A percentile compares a stretch with the other conserved stretches of the same genome.
Evolutionary conservation across 2,113 vertebrate genomes (phyloP).

Genomic region (Atractosteus spatula): DNA sequence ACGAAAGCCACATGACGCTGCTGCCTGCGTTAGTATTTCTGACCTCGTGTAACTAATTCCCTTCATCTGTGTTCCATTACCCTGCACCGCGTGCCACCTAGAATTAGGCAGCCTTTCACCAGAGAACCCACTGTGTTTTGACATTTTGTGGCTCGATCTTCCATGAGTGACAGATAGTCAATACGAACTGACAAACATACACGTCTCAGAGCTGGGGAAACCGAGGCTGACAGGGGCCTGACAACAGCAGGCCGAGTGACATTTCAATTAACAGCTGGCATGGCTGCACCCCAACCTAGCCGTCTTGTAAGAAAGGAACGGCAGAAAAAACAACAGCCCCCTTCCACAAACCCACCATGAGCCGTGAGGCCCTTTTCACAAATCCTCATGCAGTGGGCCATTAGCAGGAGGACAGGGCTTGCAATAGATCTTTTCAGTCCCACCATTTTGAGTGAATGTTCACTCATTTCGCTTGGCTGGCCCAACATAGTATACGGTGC

Average conservation of each 20-base stretch:
- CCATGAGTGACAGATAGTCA: constrained; percentile 3
- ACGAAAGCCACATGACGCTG: background rate
- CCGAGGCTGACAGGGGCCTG: background rate
- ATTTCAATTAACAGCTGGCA: constrained; percentile 6
- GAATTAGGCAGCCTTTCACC: background rate
- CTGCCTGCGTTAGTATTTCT: background rate
- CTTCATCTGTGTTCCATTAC: constrained; percentile 4
- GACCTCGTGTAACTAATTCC: constrained; percentile 1
- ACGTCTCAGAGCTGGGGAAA: background rate
- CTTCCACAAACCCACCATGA: too few species aligned
- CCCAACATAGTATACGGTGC: too few species aligned
- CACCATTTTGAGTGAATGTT: too few species aligned
- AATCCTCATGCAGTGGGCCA: too few species aligned
- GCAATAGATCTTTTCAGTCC: too few species aligned
- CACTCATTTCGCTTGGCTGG: too few species aligned
- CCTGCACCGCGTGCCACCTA: constrained; percentile 1
- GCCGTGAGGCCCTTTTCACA: too few species aligned
- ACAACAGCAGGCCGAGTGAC: constrained; percentile 1
- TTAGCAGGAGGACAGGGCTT: too few species aligned
- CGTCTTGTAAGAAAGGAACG: too few species aligned
- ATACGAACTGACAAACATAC: constrained; percentile 6
- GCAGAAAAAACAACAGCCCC: too few species aligned
- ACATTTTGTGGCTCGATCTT: background rate
- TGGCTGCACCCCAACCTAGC: background rate
- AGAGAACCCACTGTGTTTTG: background rate